phyloP scores from a whole-genome alignment of 2,113 vertebrate genomes.

The Macroglossus sobrinus region DNA sequence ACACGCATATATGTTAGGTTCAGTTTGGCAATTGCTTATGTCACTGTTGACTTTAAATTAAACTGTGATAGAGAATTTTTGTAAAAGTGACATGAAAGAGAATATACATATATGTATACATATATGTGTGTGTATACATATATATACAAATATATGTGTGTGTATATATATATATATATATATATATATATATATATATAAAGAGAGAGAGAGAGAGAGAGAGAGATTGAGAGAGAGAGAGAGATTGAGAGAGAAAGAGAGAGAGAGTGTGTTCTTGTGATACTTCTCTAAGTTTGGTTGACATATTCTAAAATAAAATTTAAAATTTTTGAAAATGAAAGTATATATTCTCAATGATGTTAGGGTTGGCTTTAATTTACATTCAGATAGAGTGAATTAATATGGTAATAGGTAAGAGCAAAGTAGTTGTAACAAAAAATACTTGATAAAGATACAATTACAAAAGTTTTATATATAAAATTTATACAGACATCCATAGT shows the following conservation, averaged over 20 bases:
- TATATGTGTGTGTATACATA: not conserved
- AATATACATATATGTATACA: no score
- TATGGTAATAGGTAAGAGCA: not conserved
- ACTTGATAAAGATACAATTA: not conserved
- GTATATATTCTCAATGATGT: not conserved
- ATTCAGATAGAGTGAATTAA: not conserved
- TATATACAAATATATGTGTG: no score
- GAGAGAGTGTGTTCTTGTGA: not conserved
- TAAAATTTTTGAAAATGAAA: not conserved
- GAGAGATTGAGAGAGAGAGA: no score
- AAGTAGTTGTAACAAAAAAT: not conserved
- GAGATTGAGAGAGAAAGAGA: no score
- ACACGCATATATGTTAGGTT: no score
- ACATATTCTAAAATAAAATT: not conserved
- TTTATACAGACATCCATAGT: not conserved
- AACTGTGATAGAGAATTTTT: not conserved
- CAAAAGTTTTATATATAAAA: not conserved
- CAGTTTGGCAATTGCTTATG: conserved; percentile 8
- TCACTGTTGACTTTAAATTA: conserved; percentile 45
- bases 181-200: not conserved
- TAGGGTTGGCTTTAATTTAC: not conserved
- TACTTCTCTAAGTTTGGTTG: not conserved
- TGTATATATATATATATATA: not conserved
- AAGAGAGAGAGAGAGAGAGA: no score
- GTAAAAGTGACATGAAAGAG: not conserved